Evolutionary conservation across 1,140 invertebrate genomes (phyloP).

Genomic region (Plutomurus gul): DNA sequence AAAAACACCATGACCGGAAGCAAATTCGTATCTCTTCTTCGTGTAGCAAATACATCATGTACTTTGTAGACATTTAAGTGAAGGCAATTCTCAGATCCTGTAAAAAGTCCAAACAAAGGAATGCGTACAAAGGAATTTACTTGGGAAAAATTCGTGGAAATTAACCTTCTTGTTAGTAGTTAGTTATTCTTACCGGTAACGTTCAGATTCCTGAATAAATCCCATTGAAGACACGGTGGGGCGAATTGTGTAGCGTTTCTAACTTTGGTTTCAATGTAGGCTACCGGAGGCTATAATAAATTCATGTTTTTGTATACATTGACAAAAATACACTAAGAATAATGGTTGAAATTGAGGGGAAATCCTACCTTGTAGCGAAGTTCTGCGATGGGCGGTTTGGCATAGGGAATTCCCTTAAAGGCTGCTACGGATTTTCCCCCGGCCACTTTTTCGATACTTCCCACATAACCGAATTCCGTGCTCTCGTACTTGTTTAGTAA

Average conservation of each 20-base stretch:
- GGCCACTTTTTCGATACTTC: conserved; percentile 37
- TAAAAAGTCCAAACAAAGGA: no score
- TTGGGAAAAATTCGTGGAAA: background rate
- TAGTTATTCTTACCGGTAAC: conserved; percentile 40
- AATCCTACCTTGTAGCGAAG: conserved; percentile 58
- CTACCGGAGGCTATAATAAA: conserved; percentile 42
- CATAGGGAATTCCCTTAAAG: conserved; percentile 59
- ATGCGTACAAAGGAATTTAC: no score
- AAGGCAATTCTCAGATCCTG: conserved; percentile 52
- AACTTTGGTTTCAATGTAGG: conserved; percentile 34
- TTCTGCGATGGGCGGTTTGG: conserved; percentile 57
- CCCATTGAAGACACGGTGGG: conserved; percentile 44
- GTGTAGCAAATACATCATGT: background rate
- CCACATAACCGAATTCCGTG: conserved; percentile 36
- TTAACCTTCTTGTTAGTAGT: no score
- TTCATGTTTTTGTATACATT: background rate
- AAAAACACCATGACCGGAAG: conserved; percentile 42
- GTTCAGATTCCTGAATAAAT: conserved; percentile 43
- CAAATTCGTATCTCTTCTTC: background rate
- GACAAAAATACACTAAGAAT: no score
- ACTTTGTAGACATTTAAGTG: conserved; percentile 45
- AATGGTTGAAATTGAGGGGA: no score
- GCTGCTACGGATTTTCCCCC: conserved; percentile 17
- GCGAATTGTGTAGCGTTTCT: conserved; percentile 38
- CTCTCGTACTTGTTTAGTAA: background rate